A percentile compares a stretch with the other conserved stretches of the same genome.
These are phyloP conservation scores for Aricia artaxerxes DNA, from an alignment of 2,888 invertebrate species.

Conservation along the genomic window DNA sequence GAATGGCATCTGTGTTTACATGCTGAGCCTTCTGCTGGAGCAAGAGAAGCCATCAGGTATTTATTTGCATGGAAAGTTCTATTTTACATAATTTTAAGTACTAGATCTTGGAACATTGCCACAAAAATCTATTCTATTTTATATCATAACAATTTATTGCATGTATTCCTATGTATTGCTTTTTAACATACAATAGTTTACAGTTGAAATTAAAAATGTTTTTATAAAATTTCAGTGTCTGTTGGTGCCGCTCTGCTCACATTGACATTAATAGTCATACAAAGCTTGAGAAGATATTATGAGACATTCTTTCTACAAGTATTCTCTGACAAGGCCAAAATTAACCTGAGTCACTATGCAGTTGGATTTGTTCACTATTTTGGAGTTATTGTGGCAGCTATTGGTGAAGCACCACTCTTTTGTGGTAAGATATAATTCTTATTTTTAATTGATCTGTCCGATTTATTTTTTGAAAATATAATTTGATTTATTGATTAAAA, in stretches of 20 bases:
- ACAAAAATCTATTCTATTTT: no score
- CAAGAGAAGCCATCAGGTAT: conserved; percentile 76
- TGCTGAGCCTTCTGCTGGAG: conserved; percentile 73
- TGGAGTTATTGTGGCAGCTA: conserved; percentile 82
- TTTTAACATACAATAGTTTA: background rate
- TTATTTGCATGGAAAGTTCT: conserved; percentile 39
- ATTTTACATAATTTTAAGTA: background rate
- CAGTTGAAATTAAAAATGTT: background rate
- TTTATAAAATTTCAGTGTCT: conserved; percentile 72
- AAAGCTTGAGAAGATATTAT: conserved; percentile 87
- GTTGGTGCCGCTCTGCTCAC: conserved; percentile 81
- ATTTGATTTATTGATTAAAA: no score
- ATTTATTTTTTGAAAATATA: no score
- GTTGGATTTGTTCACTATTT: conserved; percentile 90
- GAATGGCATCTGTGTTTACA: conserved; percentile 67
- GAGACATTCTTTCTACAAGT: conserved; percentile 91
- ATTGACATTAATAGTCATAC: conserved; percentile 82
- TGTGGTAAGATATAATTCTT: conserved; percentile 60
- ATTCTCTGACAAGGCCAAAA: conserved; percentile 87
- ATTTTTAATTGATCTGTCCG: no score
- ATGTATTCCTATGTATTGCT: no score
- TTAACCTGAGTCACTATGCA: conserved; percentile 89
- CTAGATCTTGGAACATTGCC: no score
- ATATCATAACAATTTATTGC: no score
- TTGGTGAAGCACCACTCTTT: conserved; percentile 87